A percentile compares a stretch with the other conserved stretches of the same genome.
These are phyloP conservation scores for Bombycilla garrulus DNA, from an alignment of 2,113 vertebrate species.

Conservation along the genomic window DNA sequence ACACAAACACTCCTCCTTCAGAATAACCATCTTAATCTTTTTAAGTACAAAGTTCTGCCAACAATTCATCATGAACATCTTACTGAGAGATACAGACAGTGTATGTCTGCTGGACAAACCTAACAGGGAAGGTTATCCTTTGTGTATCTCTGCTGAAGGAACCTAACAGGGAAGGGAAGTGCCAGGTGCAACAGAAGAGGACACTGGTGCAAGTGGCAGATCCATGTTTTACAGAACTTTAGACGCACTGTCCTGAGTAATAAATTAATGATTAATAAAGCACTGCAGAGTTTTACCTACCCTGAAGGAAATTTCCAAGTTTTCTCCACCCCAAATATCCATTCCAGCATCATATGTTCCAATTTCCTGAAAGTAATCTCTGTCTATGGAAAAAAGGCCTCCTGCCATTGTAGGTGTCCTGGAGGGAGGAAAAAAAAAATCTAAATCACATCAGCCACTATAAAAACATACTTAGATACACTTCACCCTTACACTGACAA, in stretches of 20 bases:
- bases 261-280: neutral
- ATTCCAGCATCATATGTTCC: slow-evolving; percentile 98
- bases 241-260: neutral
- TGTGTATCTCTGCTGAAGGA: neutral
- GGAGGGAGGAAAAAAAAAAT: neutral
- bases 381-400: slow-evolving; percentile 97
- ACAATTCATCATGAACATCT: neutral
- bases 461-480: neutral
- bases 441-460: neutral
- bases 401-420: slow-evolving; percentile 99
- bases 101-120: neutral
- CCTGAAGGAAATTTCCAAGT: slow-evolving; percentile 98
- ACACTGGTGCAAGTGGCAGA: neutral
- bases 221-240: neutral
- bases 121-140: neutral
- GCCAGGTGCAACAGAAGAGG: neutral
- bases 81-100: neutral
- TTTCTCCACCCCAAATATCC: slow-evolving; percentile 99
- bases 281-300: slow-evolving; percentile 69
- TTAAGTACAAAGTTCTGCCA: neutral
- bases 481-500: neutral
- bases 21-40: neutral
- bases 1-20: neutral
- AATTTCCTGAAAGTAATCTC: slow-evolving; percentile 98
- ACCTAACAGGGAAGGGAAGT: neutral